Percentiles rank a stretch among this genome's conserved stretches.
Evolutionary conservation across 2,888 invertebrate genomes (phyloP).

Genomic region (Adelphocoris suturalis): DNA sequence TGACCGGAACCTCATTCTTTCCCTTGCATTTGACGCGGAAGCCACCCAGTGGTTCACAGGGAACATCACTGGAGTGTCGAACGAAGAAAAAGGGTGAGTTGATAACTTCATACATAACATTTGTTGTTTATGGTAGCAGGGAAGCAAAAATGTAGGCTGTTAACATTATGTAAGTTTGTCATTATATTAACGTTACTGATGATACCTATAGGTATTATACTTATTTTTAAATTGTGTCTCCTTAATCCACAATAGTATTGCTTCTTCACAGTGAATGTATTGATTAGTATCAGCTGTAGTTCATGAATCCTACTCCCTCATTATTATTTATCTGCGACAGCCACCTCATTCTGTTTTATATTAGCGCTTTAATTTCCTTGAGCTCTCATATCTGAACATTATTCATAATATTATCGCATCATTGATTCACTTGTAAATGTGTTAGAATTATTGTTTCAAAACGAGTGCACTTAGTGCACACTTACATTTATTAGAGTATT

Average conservation of each 20-base stretch:
- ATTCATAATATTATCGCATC: no score
- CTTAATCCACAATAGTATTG: neutral
- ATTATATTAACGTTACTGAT: neutral
- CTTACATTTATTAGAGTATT: no score
- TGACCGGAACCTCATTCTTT: constrained; percentile 91
- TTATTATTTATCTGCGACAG: neutral
- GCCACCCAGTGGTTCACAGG: constrained; percentile 89
- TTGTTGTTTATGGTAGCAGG: neutral
- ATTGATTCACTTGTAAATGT: no score
- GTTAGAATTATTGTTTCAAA: no score
- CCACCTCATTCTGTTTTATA: neutral
- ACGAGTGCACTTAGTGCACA: no score
- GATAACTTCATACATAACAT: neutral
- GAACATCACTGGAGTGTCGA: constrained; percentile 81
- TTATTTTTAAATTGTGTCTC: neutral
- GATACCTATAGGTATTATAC: neutral
- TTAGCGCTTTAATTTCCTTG: neutral
- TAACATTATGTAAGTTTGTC: neutral
- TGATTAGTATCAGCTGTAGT: neutral
- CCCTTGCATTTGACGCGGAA: constrained; percentile 92
- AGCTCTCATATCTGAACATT: no score
- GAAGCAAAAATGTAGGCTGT: neutral
- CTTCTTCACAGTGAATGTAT: neutral
- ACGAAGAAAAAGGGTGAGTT: constrained; percentile 85
- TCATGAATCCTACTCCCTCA: neutral